Conservation (phyloP, 2,797 vertebrate species). For the Schizopygopsis pylzovi region DNA sequence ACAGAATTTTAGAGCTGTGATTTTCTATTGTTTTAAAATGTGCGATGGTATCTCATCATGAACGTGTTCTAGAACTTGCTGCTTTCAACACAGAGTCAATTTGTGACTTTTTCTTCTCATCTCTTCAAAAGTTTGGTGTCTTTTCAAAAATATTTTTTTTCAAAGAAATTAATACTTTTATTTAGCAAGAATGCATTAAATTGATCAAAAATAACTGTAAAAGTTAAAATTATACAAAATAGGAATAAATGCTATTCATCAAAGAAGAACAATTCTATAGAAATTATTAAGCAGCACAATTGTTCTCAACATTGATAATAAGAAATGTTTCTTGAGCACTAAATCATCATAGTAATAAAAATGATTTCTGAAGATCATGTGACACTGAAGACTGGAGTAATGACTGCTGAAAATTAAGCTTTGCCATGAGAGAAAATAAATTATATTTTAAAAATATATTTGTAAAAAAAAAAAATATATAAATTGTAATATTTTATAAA, state of each 20-base stretch:
- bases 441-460: background rate
- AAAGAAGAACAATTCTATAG: background rate
- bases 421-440: background rate
- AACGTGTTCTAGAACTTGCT: conserved; percentile 19
- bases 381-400: background rate
- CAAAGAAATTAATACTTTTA: background rate
- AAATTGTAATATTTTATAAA: background rate
- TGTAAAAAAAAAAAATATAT: no score
- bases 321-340: background rate
- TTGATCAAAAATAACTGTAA: background rate
- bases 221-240: conserved; percentile 3
- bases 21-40: conserved; percentile 51
- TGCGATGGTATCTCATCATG: conserved; percentile 38
- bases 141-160: no score
- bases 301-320: background rate
- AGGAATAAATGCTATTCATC: background rate
- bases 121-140: conserved; percentile 5
- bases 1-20: conserved; percentile 52
- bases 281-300: background rate
- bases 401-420: background rate
- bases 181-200: background rate
- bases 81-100: conserved; percentile 21
- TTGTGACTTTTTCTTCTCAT: background rate
- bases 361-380: background rate
- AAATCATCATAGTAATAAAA: background rate